Evolutionary conservation across 2,797 vertebrate species (phyloP).

Genomic region (Coracias cyanogaster): DNA sequence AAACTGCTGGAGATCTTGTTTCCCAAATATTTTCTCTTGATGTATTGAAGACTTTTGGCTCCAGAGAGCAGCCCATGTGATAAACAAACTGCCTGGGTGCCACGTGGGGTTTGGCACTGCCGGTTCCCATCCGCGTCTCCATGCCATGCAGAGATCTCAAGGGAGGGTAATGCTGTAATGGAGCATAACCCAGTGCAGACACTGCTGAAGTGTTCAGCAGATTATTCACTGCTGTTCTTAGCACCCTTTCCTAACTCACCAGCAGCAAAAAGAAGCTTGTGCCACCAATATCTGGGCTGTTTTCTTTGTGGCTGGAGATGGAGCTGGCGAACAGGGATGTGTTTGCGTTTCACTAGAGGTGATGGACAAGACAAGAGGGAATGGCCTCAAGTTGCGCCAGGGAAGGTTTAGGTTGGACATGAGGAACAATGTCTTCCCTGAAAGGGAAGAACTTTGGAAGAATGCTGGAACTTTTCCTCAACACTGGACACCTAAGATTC

Average conservation of each 20-base stretch:
- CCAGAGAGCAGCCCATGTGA: not conserved
- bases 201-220: not conserved
- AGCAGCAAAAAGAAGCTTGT: not conserved
- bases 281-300: not conserved
- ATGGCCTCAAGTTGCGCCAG: too few species aligned
- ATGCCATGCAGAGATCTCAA: not conserved
- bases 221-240: constrained; percentile 12
- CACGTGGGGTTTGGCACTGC: not conserved
- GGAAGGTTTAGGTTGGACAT: too few species aligned
- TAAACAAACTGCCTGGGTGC: not conserved
- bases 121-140: not conserved
- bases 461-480: too few species aligned
- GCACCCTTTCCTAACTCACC: not conserved
- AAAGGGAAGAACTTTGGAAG: too few species aligned
- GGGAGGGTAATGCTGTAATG: not conserved
- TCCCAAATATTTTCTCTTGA: not conserved
- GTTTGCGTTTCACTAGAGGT: not conserved
- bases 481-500: too few species aligned
- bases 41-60: not conserved
- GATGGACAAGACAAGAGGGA: not conserved
- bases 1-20: not conserved
- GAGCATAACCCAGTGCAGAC: not conserved
- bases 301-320: not conserved
- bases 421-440: too few species aligned
- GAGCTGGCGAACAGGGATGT: not conserved